Evolutionary conservation across 1,140 invertebrate genomes (phyloP).

Genomic region (Hylaeus volcanicus): DNA sequence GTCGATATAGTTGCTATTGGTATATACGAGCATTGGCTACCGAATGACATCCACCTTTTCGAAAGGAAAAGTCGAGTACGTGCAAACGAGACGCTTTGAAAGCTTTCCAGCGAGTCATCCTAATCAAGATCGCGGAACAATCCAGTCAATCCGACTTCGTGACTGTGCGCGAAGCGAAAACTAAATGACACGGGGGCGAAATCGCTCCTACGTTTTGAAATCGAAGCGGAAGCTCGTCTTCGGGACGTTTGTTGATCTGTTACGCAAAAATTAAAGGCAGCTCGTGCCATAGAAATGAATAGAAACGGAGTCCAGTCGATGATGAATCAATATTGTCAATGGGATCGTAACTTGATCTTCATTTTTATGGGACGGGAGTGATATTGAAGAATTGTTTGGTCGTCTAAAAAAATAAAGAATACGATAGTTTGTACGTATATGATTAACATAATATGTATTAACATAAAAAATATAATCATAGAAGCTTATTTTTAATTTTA

Average conservation of each 20-base stretch:
- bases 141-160: conserved; percentile 28
- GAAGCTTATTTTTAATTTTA: too few species aligned
- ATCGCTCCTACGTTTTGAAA: background rate
- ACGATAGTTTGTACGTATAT: too few species aligned
- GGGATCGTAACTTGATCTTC: too few species aligned
- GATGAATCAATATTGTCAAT: background rate
- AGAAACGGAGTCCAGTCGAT: background rate
- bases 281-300: background rate
- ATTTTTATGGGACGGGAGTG: too few species aligned
- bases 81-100: conserved; percentile 24
- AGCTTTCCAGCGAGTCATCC: conserved; percentile 35
- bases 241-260: background rate
- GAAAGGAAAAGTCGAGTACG: background rate
- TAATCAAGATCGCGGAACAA: conserved; percentile 25
- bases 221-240: conserved; percentile 13
- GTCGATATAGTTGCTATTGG: background rate
- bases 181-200: conserved; percentile 11
- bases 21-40: conserved; percentile 12
- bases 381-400: too few species aligned
- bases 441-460: too few species aligned
- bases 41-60: conserved; percentile 26
- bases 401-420: too few species aligned
- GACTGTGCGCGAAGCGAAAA: conserved; percentile 25
- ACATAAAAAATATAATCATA: too few species aligned
- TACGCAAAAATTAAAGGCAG: background rate